These are phyloP conservation scores for Thripadectes ignobilis DNA, from an alignment of 2,797 vertebrate species.

Conservation along the genomic window DNA sequence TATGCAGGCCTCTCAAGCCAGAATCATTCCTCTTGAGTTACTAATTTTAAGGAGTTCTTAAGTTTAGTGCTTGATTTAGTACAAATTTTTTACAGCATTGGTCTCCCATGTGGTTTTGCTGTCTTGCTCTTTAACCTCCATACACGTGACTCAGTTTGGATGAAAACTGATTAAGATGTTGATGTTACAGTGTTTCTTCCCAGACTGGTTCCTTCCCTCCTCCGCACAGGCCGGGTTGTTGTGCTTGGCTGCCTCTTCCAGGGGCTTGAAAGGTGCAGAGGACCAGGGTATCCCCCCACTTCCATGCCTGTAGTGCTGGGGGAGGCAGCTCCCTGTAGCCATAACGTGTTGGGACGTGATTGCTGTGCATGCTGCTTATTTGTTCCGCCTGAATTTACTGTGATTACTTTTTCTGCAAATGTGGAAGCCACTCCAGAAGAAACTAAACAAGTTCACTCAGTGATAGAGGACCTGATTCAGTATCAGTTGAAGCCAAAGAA, in stretches of 20 bases:
- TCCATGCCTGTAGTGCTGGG: not conserved
- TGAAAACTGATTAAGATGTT: not conserved
- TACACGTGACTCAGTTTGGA: not conserved
- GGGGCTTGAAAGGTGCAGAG: not conserved
- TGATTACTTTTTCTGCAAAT: not conserved
- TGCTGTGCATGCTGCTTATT: accelerated
- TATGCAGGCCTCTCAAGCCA: not conserved
- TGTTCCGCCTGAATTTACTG: not conserved
- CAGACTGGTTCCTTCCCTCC: constrained; percentile 8
- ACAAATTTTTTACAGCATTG: not conserved
- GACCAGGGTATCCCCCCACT: not conserved
- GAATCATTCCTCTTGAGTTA: not conserved
- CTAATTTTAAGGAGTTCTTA: not conserved
- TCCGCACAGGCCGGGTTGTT: not conserved
- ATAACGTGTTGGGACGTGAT: accelerated
- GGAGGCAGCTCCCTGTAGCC: not conserved
- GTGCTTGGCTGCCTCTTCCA: not conserved
- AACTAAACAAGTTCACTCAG: not conserved
- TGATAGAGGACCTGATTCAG: not conserved
- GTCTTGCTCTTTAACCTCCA: not conserved
- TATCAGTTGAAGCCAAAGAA: not conserved
- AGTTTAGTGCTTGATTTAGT: not conserved
- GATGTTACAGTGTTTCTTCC: not conserved
- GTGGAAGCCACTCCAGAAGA: not conserved
- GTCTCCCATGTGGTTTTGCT: constrained; percentile 2